These are phyloP conservation scores for Nymphalis c-album DNA, from an alignment of 2,888 invertebrate species.

Conservation along the genomic window DNA sequence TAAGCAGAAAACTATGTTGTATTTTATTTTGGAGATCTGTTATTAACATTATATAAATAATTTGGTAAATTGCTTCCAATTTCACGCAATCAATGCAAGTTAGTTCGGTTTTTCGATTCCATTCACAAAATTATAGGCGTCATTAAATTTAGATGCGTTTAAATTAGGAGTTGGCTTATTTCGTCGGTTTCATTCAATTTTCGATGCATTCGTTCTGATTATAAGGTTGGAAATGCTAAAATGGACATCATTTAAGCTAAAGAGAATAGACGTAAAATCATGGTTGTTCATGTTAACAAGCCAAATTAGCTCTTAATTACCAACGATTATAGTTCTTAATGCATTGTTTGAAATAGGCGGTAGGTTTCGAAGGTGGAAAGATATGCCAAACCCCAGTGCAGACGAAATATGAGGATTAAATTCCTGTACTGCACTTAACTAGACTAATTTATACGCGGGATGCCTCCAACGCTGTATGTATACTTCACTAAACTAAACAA, in stretches of 20 bases:
- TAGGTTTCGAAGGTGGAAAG: constrained; percentile 73
- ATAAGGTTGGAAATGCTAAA: constrained; percentile 30
- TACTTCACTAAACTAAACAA: constrained; percentile 72
- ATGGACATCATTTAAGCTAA: constrained; percentile 4
- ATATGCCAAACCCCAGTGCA: constrained; percentile 73
- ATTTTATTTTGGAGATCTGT: neutral
- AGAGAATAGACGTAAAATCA: constrained; percentile 29
- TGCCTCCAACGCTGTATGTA: constrained; percentile 57
- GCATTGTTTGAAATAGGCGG: constrained; percentile 49
- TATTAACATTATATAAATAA: neutral
- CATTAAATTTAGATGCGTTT: constrained; percentile 26
- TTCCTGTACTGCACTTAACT: constrained; percentile 80
- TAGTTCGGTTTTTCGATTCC: constrained; percentile 20
- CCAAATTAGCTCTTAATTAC: constrained; percentile 50
- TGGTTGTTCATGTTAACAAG: constrained; percentile 34
- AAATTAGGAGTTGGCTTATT: constrained; percentile 14
- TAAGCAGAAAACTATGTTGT: neutral
- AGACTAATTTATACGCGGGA: constrained; percentile 77
- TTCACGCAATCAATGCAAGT: neutral
- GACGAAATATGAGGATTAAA: constrained; percentile 82
- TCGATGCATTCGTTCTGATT: constrained; percentile 13
- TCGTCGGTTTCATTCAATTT: constrained; percentile 23
- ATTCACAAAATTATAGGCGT: constrained; percentile 24
- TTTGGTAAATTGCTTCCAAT: constrained; percentile 7
- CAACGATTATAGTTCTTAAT: constrained; percentile 50